A percentile compares a stretch with the other conserved stretches of the same genome.
These are phyloP conservation scores for Anthopleura sola DNA, from an alignment of 64 coral and sea anemone species.

Conservation along the genomic window DNA sequence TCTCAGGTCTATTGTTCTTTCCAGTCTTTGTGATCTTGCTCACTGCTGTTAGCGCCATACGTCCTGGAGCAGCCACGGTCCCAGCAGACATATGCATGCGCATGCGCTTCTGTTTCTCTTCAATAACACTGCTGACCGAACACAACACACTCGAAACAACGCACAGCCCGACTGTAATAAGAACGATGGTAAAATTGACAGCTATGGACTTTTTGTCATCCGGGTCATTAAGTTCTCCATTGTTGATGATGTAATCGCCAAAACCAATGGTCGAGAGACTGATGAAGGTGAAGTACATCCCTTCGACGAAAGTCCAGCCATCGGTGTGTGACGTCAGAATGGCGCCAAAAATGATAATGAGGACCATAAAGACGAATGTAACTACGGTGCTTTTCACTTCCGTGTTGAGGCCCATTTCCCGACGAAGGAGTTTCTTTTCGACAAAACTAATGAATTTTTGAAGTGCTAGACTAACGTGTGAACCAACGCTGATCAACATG, in stretches of 20 bases:
- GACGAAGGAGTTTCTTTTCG: slow-evolving; percentile 52
- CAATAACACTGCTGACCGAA: slow-evolving; percentile 82
- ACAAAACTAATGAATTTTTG: slow-evolving; percentile 63
- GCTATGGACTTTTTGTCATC: slow-evolving; percentile 64
- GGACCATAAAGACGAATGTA: slow-evolving; percentile 76
- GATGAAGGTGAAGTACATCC: slow-evolving; percentile 87
- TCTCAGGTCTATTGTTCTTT: background rate
- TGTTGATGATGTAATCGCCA: slow-evolving; percentile 93
- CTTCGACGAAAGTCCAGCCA: slow-evolving; percentile 84
- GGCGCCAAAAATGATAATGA: slow-evolving; percentile 88
- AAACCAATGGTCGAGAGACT: slow-evolving; percentile 94
- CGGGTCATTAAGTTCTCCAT: slow-evolving; percentile 56
- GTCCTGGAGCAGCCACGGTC: background rate
- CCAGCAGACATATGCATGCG: slow-evolving; percentile 1
- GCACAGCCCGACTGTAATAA: slow-evolving; percentile 79
- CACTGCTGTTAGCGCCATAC: slow-evolving; percentile 1
- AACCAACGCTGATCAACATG: slow-evolving; percentile 86
- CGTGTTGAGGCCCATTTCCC: slow-evolving; percentile 40
- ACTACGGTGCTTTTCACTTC: slow-evolving; percentile 73
- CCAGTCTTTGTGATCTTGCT: background rate
- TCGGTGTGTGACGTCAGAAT: slow-evolving; percentile 86
- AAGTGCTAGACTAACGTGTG: slow-evolving; percentile 71
- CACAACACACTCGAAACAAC: slow-evolving; percentile 93
- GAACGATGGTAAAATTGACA: slow-evolving; percentile 73
- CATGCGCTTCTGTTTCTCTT: slow-evolving; percentile 86